Evolutionary conservation across 2,888 invertebrate genomes (phyloP).

Genomic region (Fragum fragum): DNA sequence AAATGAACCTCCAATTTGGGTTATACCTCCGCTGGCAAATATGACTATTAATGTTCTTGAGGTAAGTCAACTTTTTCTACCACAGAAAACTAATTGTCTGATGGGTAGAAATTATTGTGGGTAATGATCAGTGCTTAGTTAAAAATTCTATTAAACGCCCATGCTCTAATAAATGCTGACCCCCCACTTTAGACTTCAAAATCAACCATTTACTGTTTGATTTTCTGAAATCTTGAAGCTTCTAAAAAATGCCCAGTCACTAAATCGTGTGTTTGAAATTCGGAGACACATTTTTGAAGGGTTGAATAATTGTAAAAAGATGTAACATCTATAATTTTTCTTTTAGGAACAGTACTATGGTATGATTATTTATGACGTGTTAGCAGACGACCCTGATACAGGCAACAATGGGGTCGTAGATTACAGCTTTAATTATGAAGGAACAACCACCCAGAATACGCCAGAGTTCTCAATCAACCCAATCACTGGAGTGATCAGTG

Average conservation of each 20-base stretch:
- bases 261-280: no score
- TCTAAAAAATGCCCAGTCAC: no score
- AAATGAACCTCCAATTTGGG: conserved; percentile 93
- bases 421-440: conserved; percentile 91
- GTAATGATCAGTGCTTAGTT: no score
- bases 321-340: not conserved
- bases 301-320: no score
- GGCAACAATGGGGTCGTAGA: conserved; percentile 95
- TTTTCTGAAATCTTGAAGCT: no score
- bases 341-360: conserved; percentile 81
- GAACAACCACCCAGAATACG: conserved; percentile 92
- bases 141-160: no score
- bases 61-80: conserved; percentile 88
- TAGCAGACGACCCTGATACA: conserved; percentile 93
- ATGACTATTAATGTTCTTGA: conserved; percentile 94
- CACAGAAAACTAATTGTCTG: no score
- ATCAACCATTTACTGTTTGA: no score
- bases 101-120: no score
- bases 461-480: conserved; percentile 93
- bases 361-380: conserved; percentile 91
- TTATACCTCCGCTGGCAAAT: conserved; percentile 92
- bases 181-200: no score
- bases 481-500: conserved; percentile 93
- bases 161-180: no score
- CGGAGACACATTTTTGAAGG: no score